Evolutionary conservation across 2,797 vertebrate species (phyloP), one percentile per base, ranked within the genome.

Genomic region (Ambastaia sidthimunki): DNA sequence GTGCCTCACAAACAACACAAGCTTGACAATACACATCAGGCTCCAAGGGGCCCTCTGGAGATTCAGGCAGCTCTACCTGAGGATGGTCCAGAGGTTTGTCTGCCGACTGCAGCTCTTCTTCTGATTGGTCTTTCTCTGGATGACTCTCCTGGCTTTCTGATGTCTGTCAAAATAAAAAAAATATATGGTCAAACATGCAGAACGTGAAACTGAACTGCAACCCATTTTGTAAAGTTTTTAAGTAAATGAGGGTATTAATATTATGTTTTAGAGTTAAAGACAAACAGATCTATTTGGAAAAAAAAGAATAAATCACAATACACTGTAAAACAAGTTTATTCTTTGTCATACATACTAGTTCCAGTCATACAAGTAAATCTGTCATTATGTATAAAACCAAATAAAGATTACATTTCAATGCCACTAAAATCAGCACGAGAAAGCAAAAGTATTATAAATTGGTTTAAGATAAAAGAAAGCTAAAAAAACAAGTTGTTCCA

Each of bases 101-200:
- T 1, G 83, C 12, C 0, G 89, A 86, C 3, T 85, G 86, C 0
- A 81, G 87, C 25, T 87, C 80, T 19, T 89, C 87, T 2, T 74
- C 41, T 82, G 87, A 87, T 65, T 41, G 52, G 87, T 86, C 7
- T 86, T 85, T 90, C 78, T 88, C 89, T 0, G 59, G 74, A 67
- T 81, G 84, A 0, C 59, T 88, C 82, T 93, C 91, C 55, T 92
- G 91, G 4, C 89, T 91, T 73, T 96, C 95, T 13, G 91, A 92
- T 74, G 92, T 94, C 97, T 98, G 93, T 63, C 87, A 76, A 1
- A 85, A 0, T 44, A 87, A 86, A 12, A 84, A 37, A 41, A 75
- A 60, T 2, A 18, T 1, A 16, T 10, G 13, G 44, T 76, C 10
- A 70, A 71, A 41, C 18, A 25, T 15, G 25, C 3, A 9, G 31